A percentile compares a stretch with the other conserved stretches of the same genome.
These are phyloP conservation scores for Paramormyrops kingsleyae DNA, from an alignment of 2,113 vertebrate genomes.

Conservation along the genomic window DNA sequence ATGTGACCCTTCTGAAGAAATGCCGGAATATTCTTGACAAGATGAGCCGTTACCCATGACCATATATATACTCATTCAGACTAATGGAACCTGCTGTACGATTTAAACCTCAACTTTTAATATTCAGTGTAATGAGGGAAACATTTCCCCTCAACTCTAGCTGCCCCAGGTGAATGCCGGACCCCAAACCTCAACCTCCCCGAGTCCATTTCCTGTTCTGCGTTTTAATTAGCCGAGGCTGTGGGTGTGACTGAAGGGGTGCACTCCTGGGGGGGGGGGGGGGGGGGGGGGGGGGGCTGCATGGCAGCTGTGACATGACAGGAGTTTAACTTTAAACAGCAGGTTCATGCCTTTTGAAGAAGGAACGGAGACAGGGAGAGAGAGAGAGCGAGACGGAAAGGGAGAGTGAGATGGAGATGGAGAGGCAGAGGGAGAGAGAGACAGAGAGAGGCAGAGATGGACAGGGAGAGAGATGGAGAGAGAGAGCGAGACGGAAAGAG, in stretches of 20 bases:
- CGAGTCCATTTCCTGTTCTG: background rate
- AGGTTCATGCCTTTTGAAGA: background rate
- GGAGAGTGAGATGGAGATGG: background rate
- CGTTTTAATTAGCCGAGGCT: background rate
- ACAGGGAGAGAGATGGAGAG: background rate
- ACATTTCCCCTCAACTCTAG: background rate
- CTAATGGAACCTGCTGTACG: background rate
- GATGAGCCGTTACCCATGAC: background rate
- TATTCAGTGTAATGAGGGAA: background rate
- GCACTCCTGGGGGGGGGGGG: background rate
- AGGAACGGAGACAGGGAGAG: constrained; percentile 24
- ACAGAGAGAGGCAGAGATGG: background rate
- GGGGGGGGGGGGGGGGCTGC: background rate
- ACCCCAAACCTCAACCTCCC: background rate
- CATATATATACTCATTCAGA: background rate
- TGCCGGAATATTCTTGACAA: background rate
- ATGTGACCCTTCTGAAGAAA: background rate
- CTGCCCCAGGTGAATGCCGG: background rate
- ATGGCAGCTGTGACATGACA: background rate
- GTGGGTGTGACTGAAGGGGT: background rate
- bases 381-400: background rate
- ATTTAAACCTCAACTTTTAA: background rate
- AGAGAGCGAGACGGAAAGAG: no score
- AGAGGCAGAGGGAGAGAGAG: background rate
- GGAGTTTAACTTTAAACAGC: background rate